Evolutionary conservation across 1,140 invertebrate species (phyloP).

Genomic region (Alviniconcha marisindica): DNA sequence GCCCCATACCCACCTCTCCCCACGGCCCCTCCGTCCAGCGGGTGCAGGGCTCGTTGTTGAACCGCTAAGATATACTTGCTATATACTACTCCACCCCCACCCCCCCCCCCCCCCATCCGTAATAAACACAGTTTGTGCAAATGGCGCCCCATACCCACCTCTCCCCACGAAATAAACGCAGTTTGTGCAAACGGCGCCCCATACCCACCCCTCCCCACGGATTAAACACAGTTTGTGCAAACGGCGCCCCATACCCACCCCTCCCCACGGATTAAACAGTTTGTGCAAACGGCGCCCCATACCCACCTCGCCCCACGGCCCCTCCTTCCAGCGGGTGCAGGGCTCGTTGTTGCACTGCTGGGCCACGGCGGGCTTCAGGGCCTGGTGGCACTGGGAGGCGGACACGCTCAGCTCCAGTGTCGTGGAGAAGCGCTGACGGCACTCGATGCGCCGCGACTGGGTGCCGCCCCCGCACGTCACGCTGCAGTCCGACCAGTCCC

Average conservation of each 20-base stretch:
- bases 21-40: slow-evolving; percentile 85
- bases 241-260: no score
- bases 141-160: no score
- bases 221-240: no score
- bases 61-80: slow-evolving; percentile 80
- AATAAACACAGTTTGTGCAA: no score
- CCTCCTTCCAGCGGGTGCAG: slow-evolving; percentile 84
- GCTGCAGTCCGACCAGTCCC: slow-evolving; percentile 76
- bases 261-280: no score
- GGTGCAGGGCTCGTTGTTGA: slow-evolving; percentile 81
- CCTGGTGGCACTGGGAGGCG: slow-evolving; percentile 76
- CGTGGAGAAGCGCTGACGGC: slow-evolving; percentile 63
- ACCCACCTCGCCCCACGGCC: slow-evolving; percentile 81
- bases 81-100: no score
- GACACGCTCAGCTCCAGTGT: slow-evolving; percentile 57
- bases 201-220: no score
- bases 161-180: no score
- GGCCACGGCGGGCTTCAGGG: slow-evolving; percentile 79
- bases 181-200: no score
- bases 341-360: slow-evolving; percentile 81
- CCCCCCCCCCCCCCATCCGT: no score
- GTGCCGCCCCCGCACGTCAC: slow-evolving; percentile 78
- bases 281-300: no score
- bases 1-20: slow-evolving; percentile 79
- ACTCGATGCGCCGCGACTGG: slow-evolving; percentile 74